Evolutionary conservation across 2,888 invertebrate species (phyloP).

Genomic region (Palloptera scutellata): DNA sequence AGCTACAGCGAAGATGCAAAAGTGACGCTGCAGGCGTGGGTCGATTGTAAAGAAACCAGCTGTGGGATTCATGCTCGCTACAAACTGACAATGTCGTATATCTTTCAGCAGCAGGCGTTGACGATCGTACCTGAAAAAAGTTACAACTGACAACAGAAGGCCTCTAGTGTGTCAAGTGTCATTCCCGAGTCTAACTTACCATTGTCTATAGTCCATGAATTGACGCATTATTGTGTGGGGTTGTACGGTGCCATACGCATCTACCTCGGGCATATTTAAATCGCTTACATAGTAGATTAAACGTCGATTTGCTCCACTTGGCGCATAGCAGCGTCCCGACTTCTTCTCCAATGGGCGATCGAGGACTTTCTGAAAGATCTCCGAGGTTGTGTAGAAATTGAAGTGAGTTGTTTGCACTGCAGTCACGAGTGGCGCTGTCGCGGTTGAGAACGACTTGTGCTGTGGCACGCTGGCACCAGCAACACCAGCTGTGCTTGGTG

Average conservation of each 20-base stretch:
- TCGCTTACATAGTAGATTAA: slow-evolving; percentile 96
- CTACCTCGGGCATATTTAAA: slow-evolving; percentile 97
- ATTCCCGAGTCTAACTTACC: slow-evolving; percentile 66
- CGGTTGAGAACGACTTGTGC: slow-evolving; percentile 8
- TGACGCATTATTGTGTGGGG: slow-evolving; percentile 94
- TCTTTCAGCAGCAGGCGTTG: slow-evolving; percentile 85
- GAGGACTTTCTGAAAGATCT: slow-evolving; percentile 86
- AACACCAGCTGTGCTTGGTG: slow-evolving; percentile 73
- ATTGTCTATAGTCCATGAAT: slow-evolving; percentile 93
- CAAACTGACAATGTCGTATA: slow-evolving; percentile 92
- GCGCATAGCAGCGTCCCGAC: slow-evolving; percentile 91
- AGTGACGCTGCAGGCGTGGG: slow-evolving; percentile 87
- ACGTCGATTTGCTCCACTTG: slow-evolving; percentile 77
- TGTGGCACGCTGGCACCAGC: slow-evolving; percentile 26
- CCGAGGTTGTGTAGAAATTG: slow-evolving; percentile 93
- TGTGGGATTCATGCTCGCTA: slow-evolving; percentile 96
- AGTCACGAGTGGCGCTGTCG: slow-evolving; percentile 43
- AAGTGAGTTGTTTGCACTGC: slow-evolving; percentile 65
- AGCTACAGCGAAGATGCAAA: slow-evolving; percentile 84
- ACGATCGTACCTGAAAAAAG: slow-evolving; percentile 69
- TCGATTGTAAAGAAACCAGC: slow-evolving; percentile 97
- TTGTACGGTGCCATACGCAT: slow-evolving; percentile 93
- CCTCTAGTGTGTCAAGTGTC: background rate
- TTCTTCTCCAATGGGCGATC: slow-evolving; percentile 96
- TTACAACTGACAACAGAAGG: background rate